Evolutionary conservation across 2,888 invertebrate genomes (phyloP).

Genomic region (Aethes cnicana): DNA sequence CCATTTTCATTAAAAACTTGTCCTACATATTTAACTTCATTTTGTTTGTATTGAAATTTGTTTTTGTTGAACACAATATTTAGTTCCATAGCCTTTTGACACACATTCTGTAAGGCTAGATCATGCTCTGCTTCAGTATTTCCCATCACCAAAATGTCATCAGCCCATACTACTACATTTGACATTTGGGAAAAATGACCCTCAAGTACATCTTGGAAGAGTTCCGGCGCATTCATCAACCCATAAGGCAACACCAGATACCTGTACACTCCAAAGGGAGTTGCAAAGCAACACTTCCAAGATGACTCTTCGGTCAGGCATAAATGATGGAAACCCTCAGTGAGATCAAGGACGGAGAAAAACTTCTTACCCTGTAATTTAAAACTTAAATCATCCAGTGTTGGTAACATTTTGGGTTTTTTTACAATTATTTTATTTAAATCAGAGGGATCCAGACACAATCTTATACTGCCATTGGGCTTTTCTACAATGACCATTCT

Average conservation of each 20-base stretch:
- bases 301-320: neutral
- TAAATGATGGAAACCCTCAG: conserved; percentile 34
- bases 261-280: neutral
- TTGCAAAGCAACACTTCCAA: conserved; percentile 6
- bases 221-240: neutral
- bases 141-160: conserved; percentile 3
- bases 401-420: conserved; percentile 31
- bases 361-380: conserved; percentile 30
- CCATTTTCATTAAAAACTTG: conserved; percentile 28
- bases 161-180: neutral
- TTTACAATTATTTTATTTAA: conserved; percentile 33
- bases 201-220: conserved; percentile 3
- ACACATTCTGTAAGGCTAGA: neutral
- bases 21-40: conserved; percentile 32
- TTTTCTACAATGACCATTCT: conserved; percentile 30
- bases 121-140: conserved; percentile 1
- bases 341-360: conserved; percentile 33
- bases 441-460: conserved; percentile 27
- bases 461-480: conserved; percentile 19
- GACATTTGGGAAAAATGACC: neutral
- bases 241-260: conserved; percentile 2
- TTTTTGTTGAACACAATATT: conserved; percentile 31
- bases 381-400: conserved; percentile 29
- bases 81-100: conserved; percentile 19
- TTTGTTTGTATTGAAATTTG: conserved; percentile 31